Evolutionary conservation across 92 coral and sea anemone genomes (phyloP).

Genomic region (Porites rus): DNA sequence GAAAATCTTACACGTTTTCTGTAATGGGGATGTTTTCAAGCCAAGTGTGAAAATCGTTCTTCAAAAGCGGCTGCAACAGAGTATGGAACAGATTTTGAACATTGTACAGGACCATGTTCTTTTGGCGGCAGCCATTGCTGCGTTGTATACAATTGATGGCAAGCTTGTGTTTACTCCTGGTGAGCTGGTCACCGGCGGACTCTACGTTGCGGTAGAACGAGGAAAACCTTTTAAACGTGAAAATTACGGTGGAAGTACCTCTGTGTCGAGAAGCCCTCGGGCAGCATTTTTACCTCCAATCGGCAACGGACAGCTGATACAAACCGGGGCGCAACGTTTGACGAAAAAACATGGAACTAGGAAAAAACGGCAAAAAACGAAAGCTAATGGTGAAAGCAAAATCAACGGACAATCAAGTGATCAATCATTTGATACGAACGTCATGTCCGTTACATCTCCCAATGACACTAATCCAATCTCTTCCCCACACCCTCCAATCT

Average conservation of each 20-base stretch:
- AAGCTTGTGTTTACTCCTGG: constrained; percentile 28
- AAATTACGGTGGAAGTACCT: constrained; percentile 38
- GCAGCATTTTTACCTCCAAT: constrained; percentile 29
- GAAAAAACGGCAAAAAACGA: constrained; percentile 5
- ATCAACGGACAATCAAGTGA: neutral
- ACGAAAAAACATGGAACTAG: neutral
- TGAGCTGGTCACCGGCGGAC: constrained; percentile 34
- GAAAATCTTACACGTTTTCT: constrained; percentile 52
- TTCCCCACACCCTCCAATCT: constrained; percentile 10
- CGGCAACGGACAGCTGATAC: constrained; percentile 44
- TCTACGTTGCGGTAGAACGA: constrained; percentile 73
- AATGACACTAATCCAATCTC: neutral
- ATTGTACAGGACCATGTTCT: constrained; percentile 58
- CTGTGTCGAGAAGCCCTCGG: neutral
- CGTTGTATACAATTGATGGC: constrained; percentile 56
- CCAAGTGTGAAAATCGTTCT: constrained; percentile 59
- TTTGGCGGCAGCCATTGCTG: constrained; percentile 45
- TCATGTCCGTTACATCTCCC: neutral
- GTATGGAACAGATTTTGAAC: constrained; percentile 61
- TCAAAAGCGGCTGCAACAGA: constrained; percentile 41
- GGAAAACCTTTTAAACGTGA: constrained; percentile 59
- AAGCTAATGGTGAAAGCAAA: constrained; percentile 6
- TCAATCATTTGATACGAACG: constrained; percentile 23
- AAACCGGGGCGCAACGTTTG: neutral
- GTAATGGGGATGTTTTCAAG: constrained; percentile 61